Base-by-base conservation (phyloP, 1,140 invertebrate genomes). In the Sitobion miscanthi region DNA sequence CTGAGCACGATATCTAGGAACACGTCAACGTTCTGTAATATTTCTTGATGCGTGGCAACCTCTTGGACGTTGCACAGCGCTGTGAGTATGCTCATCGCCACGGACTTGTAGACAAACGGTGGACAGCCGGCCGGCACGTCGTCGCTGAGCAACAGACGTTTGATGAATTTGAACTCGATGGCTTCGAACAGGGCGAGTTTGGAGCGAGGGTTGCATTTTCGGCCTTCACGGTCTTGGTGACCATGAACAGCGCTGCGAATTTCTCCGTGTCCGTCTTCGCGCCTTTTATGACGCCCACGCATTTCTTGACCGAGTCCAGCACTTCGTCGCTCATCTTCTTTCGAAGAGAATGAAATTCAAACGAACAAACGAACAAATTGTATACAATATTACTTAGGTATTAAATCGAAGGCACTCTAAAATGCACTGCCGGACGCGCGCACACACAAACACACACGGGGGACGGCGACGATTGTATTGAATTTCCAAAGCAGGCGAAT, bases 211-310 rank as follows among this genome's bases (percentile, higher is more conserved):
- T 96, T 97, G 94, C 97, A 97, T 94, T 98, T 97, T 97, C 97
- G 93, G 96, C 96, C 95, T 98, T 97, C 17, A 98, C 96, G 90
- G 98, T 95, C 95, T 98, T 98, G 1, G 98, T 98, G 49, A 98
- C 97, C 97, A 98, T 97, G 95, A 98, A 98, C 5, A 99, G 95
- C 1, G 97, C 97, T 17, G 98, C 98, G 95, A 99, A 98, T 95
- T 98, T 98, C 95, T 99, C 98, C 0, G 98, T 98, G 95, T 98
- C 98, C 94, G 96, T 97, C 93, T 96, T 96, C 1, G 98, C 97
- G 94, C 96, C 96, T 95, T 97, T 97, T 93, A 98, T 95, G 93
- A 98, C 96, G 42, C 96, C 96, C 89, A 97, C 96, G 95, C 98
- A 98, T 95, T 98, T 98, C 95, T 97, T 97, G 87, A 98, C 97